Percentiles rank a stretch among this genome's conserved stretches.
Evolutionary conservation across 2,888 invertebrate genomes (phyloP).

Genomic region (Euspilapteryx auroguttella): DNA sequence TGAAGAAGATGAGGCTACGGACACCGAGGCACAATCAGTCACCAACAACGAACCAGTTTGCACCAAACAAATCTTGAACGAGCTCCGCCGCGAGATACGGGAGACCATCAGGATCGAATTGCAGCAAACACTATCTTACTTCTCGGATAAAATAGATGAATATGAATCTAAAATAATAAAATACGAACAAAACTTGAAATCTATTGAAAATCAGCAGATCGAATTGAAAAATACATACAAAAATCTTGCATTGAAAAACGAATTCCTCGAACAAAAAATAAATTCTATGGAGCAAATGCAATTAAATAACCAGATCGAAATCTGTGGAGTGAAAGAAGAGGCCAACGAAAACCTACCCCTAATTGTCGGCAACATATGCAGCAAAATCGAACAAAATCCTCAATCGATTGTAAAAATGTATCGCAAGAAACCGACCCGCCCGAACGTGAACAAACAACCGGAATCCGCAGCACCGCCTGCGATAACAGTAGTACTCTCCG

Average conservation of each 20-base stretch:
- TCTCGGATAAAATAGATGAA: slow-evolving; percentile 4
- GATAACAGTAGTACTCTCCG: too few species aligned
- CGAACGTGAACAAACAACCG: too few species aligned
- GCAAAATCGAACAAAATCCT: neutral
- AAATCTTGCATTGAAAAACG: neutral
- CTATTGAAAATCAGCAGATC: neutral
- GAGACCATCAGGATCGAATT: neutral
- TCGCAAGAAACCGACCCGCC: too few species aligned
- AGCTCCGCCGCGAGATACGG: neutral
- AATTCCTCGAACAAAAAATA: neutral
- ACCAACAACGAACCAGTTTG: neutral
- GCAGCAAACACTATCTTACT: neutral
- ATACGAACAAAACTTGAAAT: neutral
- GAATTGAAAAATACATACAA: neutral
- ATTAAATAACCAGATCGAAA: neutral
- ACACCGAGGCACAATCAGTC: neutral
- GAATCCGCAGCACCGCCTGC: too few species aligned
- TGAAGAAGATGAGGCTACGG: slow-evolving; percentile 12
- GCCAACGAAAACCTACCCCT: neutral
- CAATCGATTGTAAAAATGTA: too few species aligned
- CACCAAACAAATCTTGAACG: neutral
- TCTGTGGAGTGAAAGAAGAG: neutral
- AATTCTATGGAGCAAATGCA: neutral
- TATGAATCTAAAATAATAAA: slow-evolving; percentile 4
- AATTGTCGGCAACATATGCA: neutral